phyloP scores from a whole-genome alignment of 1,140 invertebrate species.

The Idris sp. region DNA sequence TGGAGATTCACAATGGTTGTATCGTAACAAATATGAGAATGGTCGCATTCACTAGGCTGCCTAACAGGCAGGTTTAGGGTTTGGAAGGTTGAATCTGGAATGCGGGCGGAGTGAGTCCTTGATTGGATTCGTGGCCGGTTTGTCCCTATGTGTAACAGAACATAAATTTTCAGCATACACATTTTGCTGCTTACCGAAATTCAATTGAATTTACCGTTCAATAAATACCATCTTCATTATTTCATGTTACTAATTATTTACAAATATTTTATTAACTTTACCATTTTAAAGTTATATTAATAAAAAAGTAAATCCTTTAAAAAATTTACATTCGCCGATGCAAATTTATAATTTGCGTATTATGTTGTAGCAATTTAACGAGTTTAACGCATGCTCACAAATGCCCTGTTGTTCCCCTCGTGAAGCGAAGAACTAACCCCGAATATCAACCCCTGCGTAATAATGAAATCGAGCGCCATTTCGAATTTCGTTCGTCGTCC shows the following conservation, averaged over 20 bases:
- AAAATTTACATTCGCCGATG: conserved; percentile 7
- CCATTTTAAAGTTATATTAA: too few relatives aligned
- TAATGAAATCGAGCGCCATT: conserved; percentile 62
- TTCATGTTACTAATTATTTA: background rate
- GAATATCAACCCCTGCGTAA: conserved; percentile 60
- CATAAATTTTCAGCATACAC: conserved; percentile 32
- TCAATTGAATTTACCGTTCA: conserved; percentile 12
- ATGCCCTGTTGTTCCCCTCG: conserved; percentile 41
- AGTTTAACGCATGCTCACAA: conserved; percentile 59
- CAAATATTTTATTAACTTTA: too few relatives aligned
- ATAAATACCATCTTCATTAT: background rate
- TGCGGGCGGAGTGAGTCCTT: conserved; percentile 73
- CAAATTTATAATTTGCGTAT: conserved; percentile 48
- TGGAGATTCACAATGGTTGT: conserved; percentile 47
- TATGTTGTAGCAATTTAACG: conserved; percentile 56
- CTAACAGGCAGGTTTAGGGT: conserved; percentile 67
- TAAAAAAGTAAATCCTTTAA: too few relatives aligned
- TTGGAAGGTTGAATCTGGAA: conserved; percentile 72
- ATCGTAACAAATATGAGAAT: conserved; percentile 52
- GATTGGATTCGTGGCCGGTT: conserved; percentile 70
- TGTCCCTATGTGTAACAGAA: conserved; percentile 35
- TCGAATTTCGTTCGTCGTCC: conserved; percentile 52
- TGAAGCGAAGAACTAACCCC: conserved; percentile 46
- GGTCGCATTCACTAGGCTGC: conserved; percentile 45
- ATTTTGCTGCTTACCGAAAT: conserved; percentile 30